Conservation (phyloP, 2,797 vertebrate genomes). For the Naso thynnoides region DNA sequence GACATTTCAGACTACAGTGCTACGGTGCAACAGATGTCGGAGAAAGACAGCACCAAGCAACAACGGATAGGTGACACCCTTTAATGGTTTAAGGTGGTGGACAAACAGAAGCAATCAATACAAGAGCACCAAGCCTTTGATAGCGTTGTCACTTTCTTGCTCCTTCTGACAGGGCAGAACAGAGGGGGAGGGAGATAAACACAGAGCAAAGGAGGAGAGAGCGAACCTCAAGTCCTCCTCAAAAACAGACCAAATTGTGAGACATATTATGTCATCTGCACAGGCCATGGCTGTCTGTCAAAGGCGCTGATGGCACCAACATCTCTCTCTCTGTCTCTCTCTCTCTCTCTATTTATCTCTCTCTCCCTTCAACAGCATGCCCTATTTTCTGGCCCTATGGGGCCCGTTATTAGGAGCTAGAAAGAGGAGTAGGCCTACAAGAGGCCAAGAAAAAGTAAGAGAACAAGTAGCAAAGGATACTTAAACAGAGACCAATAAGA, state of each 20-base stretch:
- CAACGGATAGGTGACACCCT: conserved; percentile 76
- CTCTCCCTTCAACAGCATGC: conserved; percentile 19
- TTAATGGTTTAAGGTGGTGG: conserved; percentile 76
- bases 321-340: conserved; percentile 16
- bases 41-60: conserved; percentile 60
- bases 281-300: conserved; percentile 51
- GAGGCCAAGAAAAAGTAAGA: conserved; percentile 1
- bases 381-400: conserved; percentile 48
- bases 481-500: background rate
- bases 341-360: conserved; percentile 11
- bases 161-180: conserved; percentile 67
- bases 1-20: conserved; percentile 63
- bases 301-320: conserved; percentile 32
- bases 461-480: background rate
- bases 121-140: conserved; percentile 71
- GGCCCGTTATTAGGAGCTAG: conserved; percentile 47
- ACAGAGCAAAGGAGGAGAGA: conserved; percentile 48
- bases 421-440: conserved; percentile 24
- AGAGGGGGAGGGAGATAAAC: conserved; percentile 52
- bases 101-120: conserved; percentile 78
- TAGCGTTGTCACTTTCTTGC: conserved; percentile 71
- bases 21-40: conserved; percentile 61
- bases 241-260: conserved; percentile 49
- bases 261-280: conserved; percentile 56
- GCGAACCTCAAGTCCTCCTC: conserved; percentile 47